Base-by-base conservation (phyloP, 2,888 invertebrate species). In the Pollenia labialis region DNA sequence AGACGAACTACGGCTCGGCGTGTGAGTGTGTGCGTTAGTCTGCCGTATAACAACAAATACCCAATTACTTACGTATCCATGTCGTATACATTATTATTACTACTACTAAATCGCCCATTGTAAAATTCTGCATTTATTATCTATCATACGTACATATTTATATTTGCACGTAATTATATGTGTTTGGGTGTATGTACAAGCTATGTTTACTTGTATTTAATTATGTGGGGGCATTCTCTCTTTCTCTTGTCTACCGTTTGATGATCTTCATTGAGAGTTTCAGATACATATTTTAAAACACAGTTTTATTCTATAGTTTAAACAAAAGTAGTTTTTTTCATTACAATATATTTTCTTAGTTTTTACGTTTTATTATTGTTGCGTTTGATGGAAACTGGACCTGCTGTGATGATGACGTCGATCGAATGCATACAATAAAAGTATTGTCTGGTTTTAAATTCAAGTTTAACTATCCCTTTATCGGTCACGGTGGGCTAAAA, bases 241-340 rank as follows among this genome's bases (percentile, higher is more conserved):
- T 71, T 62, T 54, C 74, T 81, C 56, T 66, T 48, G 32, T 16
- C 46, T 68, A 44, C 7, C 74, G 58, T 74, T 81, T 48, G 69
- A 54, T 81, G 81, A 81, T 81, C 81, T 81, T 68, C 52, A 60
- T 52, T 40, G 56, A 60, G 75, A 58, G 58, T 44, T 10, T 18
- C 11, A 44, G 40, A 64, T n/a, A 18, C 16, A 18, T 42, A 18
- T 54, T 16, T 52, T 3, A 42, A 40, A 18, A 11, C 32, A 32
- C 32, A 32, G 32, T 32, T 42, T 42, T 69, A 42, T 50, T 14
- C n/a, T 40, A 11, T 52, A 58, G 50, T 62, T 69, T 42, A 1
- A 11, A 54, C 42, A 71, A 42, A 52, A 64, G 23, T 64, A 11
- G 52, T 50, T 42, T 23, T 50, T 23, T 74, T 40, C 50, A 23